Percentiles rank a stretch among this genome's conserved stretches.
phyloP scores from a whole-genome alignment of 2,797 vertebrate genomes.

The Potorous gilbertii region DNA sequence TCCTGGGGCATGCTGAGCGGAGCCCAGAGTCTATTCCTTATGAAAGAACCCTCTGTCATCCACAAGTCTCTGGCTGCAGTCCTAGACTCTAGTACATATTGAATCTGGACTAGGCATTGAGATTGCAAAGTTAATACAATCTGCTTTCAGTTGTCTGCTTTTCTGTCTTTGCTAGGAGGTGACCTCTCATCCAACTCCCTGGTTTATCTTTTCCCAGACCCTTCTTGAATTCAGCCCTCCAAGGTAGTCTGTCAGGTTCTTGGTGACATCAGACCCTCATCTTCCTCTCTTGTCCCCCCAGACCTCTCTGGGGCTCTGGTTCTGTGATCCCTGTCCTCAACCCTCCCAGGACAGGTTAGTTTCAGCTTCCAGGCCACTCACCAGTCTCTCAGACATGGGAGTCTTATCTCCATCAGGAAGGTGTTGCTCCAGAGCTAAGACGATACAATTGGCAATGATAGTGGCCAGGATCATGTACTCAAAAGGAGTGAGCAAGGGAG shows the following conservation, averaged over 20 bases:
- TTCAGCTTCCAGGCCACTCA: conserved; percentile 84
- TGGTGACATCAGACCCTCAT: background rate
- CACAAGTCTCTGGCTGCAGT: background rate
- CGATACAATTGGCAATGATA: conserved; percentile 99
- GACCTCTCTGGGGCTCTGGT: background rate
- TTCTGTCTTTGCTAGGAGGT: background rate
- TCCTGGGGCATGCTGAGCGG: background rate
- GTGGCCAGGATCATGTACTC: conserved; percentile 99
- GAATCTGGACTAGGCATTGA: background rate
- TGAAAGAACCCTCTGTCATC: background rate
- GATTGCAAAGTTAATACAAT: background rate
- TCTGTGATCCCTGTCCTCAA: background rate
- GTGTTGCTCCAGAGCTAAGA: conserved; percentile 97
- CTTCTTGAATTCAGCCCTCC: background rate
- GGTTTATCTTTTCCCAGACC: background rate
- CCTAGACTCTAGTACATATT: background rate
- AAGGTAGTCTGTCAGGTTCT: background rate
- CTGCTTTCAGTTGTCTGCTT: background rate
- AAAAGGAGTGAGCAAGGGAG: conserved; percentile 90
- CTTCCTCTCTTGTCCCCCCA: background rate
- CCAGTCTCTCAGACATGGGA: conserved; percentile 96
- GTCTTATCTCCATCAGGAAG: conserved; percentile 97
- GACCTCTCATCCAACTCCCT: background rate
- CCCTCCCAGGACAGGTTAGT: background rate
- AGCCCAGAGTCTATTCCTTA: background rate